A percentile compares a stretch with the other conserved stretches of the same genome.
Conservation (phyloP, 1,140 invertebrate genomes). For the Lepidurus arcticus region DNA sequence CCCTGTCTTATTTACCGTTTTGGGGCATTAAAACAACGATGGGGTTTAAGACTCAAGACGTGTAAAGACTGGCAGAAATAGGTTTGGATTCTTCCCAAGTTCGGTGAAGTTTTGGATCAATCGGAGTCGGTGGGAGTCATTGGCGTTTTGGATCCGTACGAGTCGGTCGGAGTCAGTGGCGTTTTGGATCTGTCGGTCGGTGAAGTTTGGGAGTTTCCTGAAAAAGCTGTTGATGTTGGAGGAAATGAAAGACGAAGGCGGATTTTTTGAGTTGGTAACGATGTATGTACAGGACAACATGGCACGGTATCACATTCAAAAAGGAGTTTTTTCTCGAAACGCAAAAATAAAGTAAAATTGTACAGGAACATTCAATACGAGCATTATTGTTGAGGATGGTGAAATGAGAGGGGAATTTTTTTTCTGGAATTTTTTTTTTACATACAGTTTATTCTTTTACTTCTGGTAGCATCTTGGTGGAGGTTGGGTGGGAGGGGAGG, state of each 20-base stretch:
- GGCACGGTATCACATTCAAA: conserved; percentile 11
- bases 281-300: conserved; percentile 11
- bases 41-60: not conserved
- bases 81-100: not conserved
- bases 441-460: not conserved
- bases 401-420: not conserved
- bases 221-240: not conserved
- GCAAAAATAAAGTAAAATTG: not conserved
- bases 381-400: not conserved
- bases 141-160: not conserved
- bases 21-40: no score
- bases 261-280: not conserved
- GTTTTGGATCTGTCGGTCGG: no score
- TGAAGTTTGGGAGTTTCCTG: not conserved
- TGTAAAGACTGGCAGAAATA: not conserved
- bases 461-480: not conserved
- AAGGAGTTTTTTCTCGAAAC: not conserved
- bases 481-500: not conserved
- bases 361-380: conserved; percentile 19
- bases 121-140: no score
- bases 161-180: no score
- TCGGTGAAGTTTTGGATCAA: not conserved
- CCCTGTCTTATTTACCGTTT: not conserved
- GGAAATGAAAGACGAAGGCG: not conserved
- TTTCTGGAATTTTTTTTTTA: not conserved